Conservation (phyloP, 2,888 invertebrate species). For the Venusia cambrica region DNA sequence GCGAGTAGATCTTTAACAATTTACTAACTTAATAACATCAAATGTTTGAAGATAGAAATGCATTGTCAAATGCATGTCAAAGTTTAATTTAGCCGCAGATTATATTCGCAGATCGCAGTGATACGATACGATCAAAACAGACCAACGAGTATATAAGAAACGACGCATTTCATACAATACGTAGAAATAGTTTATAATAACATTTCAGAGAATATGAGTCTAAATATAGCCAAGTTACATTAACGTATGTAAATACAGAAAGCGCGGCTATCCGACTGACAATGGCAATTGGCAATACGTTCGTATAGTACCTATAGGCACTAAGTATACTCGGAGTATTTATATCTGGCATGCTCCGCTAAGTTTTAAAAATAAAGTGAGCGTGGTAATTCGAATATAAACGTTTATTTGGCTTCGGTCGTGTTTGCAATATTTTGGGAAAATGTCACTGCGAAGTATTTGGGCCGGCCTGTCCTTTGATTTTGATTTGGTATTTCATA, state of each 20-base stretch:
- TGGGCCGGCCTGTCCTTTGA: slow-evolving; percentile 26
- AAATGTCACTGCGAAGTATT: slow-evolving; percentile 58
- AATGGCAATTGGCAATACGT: slow-evolving; percentile 16
- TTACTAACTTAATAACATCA: no score
- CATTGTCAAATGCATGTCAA: no score
- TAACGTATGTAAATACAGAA: slow-evolving; percentile 57
- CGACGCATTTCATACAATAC: slow-evolving; percentile 11
- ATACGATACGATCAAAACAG: neutral
- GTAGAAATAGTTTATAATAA: slow-evolving; percentile 6
- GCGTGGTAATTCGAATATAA: slow-evolving; percentile 42
- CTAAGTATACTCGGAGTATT: slow-evolving; percentile 30
- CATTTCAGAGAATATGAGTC: slow-evolving; percentile 34
- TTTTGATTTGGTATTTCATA: no score
- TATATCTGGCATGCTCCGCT: slow-evolving; percentile 45
- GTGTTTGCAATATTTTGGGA: slow-evolving; percentile 49
- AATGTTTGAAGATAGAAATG: no score
- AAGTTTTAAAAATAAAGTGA: slow-evolving; percentile 52
- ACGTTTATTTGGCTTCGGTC: slow-evolving; percentile 45
- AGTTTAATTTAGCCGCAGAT: no score
- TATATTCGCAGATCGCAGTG: slow-evolving; percentile 3
- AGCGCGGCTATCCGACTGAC: slow-evolving; percentile 40
- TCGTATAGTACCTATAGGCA: no score
- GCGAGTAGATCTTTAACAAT: no score
- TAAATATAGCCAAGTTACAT: slow-evolving; percentile 53
- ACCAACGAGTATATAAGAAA: slow-evolving; percentile 20